Conservation (phyloP, 2,797 vertebrate genomes). For the Pseudochromis fuscus region DNA sequence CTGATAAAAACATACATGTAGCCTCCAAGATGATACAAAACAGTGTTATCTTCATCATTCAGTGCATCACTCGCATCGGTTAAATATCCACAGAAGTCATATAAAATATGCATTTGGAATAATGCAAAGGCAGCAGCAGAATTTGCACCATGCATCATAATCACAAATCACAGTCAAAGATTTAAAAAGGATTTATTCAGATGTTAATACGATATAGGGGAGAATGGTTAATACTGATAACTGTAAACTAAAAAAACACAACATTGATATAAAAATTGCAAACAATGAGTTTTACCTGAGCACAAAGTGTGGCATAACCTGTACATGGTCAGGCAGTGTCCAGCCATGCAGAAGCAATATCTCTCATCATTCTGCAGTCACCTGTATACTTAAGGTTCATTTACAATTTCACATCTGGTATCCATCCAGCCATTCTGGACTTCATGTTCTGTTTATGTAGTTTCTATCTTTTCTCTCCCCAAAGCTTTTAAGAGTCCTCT, state of each 20-base stretch:
- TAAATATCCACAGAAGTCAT: constrained; percentile 34
- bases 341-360: constrained; percentile 72
- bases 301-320: constrained; percentile 61
- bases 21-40: constrained; percentile 48
- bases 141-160: neutral
- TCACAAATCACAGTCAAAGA: neutral
- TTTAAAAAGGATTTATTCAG: neutral
- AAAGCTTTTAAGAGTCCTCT: constrained; percentile 86
- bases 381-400: constrained; percentile 83
- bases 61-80: constrained; percentile 21
- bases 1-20: constrained; percentile 53
- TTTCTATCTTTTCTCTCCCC: constrained; percentile 79
- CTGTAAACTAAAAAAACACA: constrained; percentile 6
- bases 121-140: constrained; percentile 16
- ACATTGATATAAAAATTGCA: constrained; percentile 18
- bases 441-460: constrained; percentile 84
- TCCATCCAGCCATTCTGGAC: constrained; percentile 75
- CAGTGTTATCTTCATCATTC: constrained; percentile 38
- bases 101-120: constrained; percentile 24
- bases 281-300: constrained; percentile 10
- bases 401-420: constrained; percentile 83
- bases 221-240: neutral
- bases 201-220: neutral
- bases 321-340: constrained; percentile 53
- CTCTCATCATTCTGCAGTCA: constrained; percentile 79